Evolutionary conservation across 2,888 invertebrate genomes (phyloP).

Genomic region (Agonopterix arenella): DNA sequence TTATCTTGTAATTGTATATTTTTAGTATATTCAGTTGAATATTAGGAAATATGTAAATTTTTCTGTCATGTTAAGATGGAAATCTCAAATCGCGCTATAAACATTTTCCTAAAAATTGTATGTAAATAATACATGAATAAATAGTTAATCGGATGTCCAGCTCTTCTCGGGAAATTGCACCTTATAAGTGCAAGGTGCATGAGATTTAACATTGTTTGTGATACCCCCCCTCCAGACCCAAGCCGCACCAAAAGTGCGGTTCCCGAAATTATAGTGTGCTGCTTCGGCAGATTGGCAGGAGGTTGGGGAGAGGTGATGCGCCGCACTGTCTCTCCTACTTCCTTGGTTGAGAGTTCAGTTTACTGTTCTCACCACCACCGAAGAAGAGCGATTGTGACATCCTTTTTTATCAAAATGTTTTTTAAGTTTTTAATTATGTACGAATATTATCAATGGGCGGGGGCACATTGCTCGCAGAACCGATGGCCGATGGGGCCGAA

Average conservation of each 20-base stretch:
- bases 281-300: conserved; percentile 30
- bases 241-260: conserved; percentile 23
- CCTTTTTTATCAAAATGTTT: conserved; percentile 19
- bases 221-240: conserved; percentile 26
- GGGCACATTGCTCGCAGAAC: too few relatives aligned
- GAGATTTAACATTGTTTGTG: conserved; percentile 25
- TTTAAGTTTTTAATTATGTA: too few relatives aligned
- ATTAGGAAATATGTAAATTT: too few relatives aligned
- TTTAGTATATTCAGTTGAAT: too few relatives aligned
- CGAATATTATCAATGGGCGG: too few relatives aligned
- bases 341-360: conserved; percentile 48
- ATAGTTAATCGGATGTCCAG: conserved; percentile 39
- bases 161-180: conserved; percentile 56
- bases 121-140: not conserved
- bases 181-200: conserved; percentile 11
- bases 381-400: conserved; percentile 53
- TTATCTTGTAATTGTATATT: too few relatives aligned
- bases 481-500: too few relatives aligned
- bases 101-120: conserved; percentile 13
- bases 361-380: conserved; percentile 61
- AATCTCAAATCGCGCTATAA: conserved; percentile 26
- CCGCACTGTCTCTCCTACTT: conserved; percentile 34
- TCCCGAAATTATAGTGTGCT: conserved; percentile 27
- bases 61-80: too few relatives aligned
- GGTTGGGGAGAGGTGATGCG: conserved; percentile 39